Evolutionary conservation across 2,113 vertebrate species (phyloP).

Genomic region (Propithecus coquereli): DNA sequence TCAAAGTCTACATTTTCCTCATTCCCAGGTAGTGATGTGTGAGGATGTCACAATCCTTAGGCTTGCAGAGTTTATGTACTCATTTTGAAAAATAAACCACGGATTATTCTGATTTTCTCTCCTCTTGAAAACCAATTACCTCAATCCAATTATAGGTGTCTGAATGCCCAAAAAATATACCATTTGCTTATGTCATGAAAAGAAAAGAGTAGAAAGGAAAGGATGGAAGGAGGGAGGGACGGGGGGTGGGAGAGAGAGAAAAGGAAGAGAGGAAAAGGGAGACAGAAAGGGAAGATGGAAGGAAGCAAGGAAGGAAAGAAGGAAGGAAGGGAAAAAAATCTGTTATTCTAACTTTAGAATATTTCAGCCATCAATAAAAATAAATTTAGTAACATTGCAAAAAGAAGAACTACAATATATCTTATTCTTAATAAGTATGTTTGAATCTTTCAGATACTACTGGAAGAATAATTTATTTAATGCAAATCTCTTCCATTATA

Average conservation of each 20-base stretch:
- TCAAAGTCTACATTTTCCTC: background rate
- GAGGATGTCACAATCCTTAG: background rate
- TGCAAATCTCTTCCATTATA: background rate
- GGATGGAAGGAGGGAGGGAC: background rate
- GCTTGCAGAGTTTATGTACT: background rate
- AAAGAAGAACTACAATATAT: background rate
- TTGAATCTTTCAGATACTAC: background rate
- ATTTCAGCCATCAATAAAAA: background rate
- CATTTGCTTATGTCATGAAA: background rate
- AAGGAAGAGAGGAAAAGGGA: background rate
- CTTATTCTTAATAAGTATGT: background rate
- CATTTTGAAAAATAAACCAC: background rate
- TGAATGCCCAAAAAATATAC: background rate
- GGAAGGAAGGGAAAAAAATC: fast-evolving
- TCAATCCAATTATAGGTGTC: background rate
- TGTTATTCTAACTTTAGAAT: background rate
- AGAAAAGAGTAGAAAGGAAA: background rate
- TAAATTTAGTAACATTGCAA: background rate
- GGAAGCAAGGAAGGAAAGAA: background rate
- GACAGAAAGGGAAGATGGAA: background rate
- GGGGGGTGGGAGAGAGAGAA: too few relatives aligned
- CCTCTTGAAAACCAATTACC: background rate
- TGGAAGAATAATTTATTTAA: background rate
- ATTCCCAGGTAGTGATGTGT: background rate
- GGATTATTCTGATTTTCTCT: background rate